phyloP scores from a whole-genome alignment of 1,140 invertebrate species.

The Drosophila bocqueti region DNA sequence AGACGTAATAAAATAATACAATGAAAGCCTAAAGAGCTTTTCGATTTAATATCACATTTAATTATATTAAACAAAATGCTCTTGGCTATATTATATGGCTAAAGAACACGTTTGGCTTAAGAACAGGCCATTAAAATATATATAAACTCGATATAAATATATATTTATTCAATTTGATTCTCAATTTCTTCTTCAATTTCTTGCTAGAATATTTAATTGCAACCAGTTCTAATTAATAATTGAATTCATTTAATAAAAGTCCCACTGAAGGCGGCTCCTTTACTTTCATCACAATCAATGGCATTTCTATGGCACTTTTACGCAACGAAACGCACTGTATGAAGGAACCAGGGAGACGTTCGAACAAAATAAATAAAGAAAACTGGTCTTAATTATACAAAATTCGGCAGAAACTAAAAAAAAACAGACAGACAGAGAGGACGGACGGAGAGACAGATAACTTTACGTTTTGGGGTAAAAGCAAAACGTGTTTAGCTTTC shows the following conservation, averaged over 20 bases:
- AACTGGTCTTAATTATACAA: constrained; percentile 51
- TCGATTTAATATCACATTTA: constrained; percentile 25
- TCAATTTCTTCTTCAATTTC: neutral
- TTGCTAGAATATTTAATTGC: neutral
- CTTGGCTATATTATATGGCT: constrained; percentile 1
- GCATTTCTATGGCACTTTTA: neutral
- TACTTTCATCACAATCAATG: constrained; percentile 20
- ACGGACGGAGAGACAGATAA: constrained; percentile 35
- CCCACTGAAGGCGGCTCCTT: neutral
- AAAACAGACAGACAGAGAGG: constrained; percentile 2
- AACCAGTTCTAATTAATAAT: constrained; percentile 12
- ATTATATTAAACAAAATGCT: constrained; percentile 40
- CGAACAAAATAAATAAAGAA: constrained; percentile 27
- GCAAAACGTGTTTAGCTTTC: constrained; percentile 82
- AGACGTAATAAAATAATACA: constrained; percentile 27
- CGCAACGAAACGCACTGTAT: constrained; percentile 35
- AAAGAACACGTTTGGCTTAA: constrained; percentile 8
- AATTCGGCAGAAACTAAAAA: constrained; percentile 26
- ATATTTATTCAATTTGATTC: constrained; percentile 11
- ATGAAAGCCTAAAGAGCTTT: constrained; percentile 13
- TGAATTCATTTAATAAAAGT: constrained; percentile 10
- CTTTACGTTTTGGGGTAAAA: constrained; percentile 76
- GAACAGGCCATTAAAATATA: neutral
- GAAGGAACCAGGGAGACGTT: constrained; percentile 9
- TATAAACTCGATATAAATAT: constrained; percentile 23